Conservation (phyloP, 2,888 invertebrate species). For the Diaprepes abbreviatus region DNA sequence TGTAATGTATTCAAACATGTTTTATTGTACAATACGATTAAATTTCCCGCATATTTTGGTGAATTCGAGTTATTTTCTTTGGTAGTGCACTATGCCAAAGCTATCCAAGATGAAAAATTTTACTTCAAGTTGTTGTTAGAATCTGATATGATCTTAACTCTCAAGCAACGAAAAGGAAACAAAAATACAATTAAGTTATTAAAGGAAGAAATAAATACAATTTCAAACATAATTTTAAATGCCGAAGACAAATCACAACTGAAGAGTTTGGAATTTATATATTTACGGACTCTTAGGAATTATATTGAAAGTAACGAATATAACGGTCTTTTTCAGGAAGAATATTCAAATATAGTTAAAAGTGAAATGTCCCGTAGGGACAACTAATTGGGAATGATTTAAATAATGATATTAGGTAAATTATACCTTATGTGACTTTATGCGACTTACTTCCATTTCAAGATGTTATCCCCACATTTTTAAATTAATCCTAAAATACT, state of each 20-base stretch:
- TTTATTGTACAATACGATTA: neutral
- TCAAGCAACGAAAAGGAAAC: neutral
- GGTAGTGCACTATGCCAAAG: neutral
- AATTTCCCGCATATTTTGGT: neutral
- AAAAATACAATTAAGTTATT: neutral
- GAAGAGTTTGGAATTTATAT: neutral
- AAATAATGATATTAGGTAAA: no score
- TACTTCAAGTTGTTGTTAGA: neutral
- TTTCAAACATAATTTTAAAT: neutral
- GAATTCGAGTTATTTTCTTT: neutral
- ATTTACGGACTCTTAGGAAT: neutral
- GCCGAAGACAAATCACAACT: neutral
- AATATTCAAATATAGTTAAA: neutral
- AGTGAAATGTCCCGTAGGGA: neutral
- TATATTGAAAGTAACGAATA: neutral
- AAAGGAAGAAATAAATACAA: neutral
- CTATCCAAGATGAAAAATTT: neutral
- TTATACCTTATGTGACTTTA: no score
- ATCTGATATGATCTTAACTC: neutral
- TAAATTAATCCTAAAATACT: no score
- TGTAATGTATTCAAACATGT: neutral
- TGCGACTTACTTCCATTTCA: no score
- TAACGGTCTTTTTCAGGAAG: neutral
- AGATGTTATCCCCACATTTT: no score
- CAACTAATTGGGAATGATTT: no score